A percentile compares a stretch with the other conserved stretches of the same genome.
Conservation (phyloP, 2,888 invertebrate species). For the Scrobipalpa costella region DNA sequence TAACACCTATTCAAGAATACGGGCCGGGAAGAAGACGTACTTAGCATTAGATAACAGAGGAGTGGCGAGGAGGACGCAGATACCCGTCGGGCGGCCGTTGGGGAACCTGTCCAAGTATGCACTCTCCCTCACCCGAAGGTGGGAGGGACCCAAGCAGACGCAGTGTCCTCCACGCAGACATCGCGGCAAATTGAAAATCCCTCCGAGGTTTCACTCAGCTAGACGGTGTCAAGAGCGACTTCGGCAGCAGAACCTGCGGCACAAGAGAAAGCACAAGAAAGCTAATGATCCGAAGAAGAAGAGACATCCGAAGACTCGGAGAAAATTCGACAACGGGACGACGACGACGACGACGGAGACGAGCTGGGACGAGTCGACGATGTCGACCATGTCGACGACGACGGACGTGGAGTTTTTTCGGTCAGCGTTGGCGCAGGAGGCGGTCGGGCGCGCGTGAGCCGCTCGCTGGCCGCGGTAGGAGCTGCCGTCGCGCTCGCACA, state of each 20-base stretch:
- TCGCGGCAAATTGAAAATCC: constrained; percentile 69
- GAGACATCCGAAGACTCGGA: constrained; percentile 79
- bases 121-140: constrained; percentile 78
- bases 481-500: constrained; percentile 77
- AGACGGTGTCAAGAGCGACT: constrained; percentile 74
- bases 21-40: constrained; percentile 85
- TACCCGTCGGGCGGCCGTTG: constrained; percentile 84
- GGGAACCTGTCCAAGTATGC: constrained; percentile 89
- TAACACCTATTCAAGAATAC: constrained; percentile 90
- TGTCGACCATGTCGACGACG: constrained; percentile 73
- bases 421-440: constrained; percentile 79
- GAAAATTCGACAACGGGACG: constrained; percentile 73
- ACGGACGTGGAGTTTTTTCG: constrained; percentile 80
- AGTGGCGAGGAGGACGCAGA: constrained; percentile 86
- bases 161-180: constrained; percentile 69
- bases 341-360: constrained; percentile 74
- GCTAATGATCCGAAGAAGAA: constrained; percentile 75
- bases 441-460: constrained; percentile 77
- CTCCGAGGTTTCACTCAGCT: constrained; percentile 59
- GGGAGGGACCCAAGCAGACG: constrained; percentile 61
- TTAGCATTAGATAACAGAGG: constrained; percentile 89
- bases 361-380: constrained; percentile 76
- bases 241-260: constrained; percentile 68
- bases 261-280: constrained; percentile 77
- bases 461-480: constrained; percentile 71